Evolutionary conservation across 2,797 vertebrate species (phyloP).

Genomic region (Microchirus variegatus): DNA sequence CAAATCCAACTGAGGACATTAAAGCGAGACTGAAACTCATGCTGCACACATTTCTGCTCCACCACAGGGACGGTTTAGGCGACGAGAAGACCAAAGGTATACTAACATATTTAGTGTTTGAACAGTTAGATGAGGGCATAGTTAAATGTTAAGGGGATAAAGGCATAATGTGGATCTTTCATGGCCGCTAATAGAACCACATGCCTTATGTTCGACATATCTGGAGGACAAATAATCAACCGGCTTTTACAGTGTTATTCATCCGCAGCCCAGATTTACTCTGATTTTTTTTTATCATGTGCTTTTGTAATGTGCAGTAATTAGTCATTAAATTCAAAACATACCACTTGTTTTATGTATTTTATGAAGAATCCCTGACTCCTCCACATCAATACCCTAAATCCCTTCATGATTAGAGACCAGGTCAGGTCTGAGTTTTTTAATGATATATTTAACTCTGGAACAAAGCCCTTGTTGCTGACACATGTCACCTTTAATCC

Average conservation of each 20-base stretch:
- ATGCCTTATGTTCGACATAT: background rate
- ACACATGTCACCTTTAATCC: background rate
- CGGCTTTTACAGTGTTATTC: background rate
- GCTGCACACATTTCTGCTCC: slow-evolving; percentile 83
- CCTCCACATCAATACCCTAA: background rate
- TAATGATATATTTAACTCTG: slow-evolving; percentile 1
- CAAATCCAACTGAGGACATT: slow-evolving; percentile 84
- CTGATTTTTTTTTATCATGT: background rate
- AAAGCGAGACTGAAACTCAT: slow-evolving; percentile 83
- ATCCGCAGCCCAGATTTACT: background rate
- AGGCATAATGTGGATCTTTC: background rate
- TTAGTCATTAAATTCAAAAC: background rate
- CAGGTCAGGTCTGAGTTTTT: background rate
- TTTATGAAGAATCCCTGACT: background rate
- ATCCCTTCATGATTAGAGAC: background rate
- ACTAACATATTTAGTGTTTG: background rate
- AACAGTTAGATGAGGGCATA: background rate
- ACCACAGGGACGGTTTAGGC: slow-evolving; percentile 56
- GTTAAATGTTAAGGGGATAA: background rate
- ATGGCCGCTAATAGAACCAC: background rate
- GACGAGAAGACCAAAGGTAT: slow-evolving; percentile 82
- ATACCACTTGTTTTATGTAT: background rate
- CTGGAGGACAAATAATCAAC: background rate
- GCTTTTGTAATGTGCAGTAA: background rate
- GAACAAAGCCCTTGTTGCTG: background rate